Evolutionary conservation across 2,888 invertebrate genomes (phyloP).

Genomic region (Eulithis testata): DNA sequence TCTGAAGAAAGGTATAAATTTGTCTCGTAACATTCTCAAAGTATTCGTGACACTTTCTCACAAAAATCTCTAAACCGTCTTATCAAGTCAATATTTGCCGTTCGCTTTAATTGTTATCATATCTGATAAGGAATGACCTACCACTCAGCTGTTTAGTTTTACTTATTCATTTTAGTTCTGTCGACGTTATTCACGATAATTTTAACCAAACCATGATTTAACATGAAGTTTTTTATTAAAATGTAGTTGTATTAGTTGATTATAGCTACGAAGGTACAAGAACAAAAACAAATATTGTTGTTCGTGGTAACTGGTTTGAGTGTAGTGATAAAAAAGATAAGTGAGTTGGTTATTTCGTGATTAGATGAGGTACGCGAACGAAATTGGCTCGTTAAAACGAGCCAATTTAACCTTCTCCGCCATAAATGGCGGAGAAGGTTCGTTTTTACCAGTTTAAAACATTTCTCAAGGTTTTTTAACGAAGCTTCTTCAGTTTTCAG

Average conservation of each 20-base stretch:
- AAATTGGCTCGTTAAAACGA: constrained; percentile 13
- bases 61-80: constrained; percentile 17
- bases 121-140: constrained; percentile 44
- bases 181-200: background rate
- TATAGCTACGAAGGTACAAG: no score
- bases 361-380: constrained; percentile 11
- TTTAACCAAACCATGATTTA: background rate
- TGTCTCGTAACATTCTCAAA: background rate
- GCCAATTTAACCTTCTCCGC: no score
- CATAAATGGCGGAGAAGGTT: constrained; percentile 12
- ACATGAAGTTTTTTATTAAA: no score
- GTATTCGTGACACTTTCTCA: background rate
- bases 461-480: background rate
- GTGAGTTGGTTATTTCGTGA: constrained; percentile 18
- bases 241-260: no score
- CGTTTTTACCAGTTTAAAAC: background rate
- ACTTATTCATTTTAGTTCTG: constrained; percentile 1
- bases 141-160: constrained; percentile 23
- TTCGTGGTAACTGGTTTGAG: no score
- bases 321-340: constrained; percentile 19
- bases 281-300: no score
- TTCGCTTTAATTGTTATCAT: constrained; percentile 48
- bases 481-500: no score
- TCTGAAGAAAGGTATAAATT: no score
- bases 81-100: constrained; percentile 42